Evolutionary conservation across 2,888 invertebrate species (phyloP), one percentile per base, ranked within the genome.

Genomic region (Tenthredo distinguenda): DNA sequence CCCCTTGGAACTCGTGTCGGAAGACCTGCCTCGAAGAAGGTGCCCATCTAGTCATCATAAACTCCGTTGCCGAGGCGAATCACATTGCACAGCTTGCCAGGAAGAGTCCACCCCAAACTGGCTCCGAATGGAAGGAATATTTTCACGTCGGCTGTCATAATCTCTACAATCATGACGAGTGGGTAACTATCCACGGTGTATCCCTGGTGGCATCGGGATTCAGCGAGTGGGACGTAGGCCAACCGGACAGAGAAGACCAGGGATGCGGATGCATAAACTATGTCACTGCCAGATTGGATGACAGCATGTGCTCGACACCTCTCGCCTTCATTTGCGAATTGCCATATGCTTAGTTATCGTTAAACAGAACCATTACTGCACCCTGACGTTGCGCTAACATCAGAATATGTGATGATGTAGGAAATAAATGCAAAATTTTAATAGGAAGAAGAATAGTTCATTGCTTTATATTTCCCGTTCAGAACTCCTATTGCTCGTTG

Each of bases 61-160:
- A 79, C 15, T 79, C 79, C n/a, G 47, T 79, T n/a, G 79, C 79
- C n/a, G 79, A 79, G 37, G 55, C 79, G n/a, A n/a, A n/a, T 12
- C 34, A 21, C n/a, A 55, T 79, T 58, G 58, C 34, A 7, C 34
- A 79, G 18, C 58, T 79, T 47, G 47, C 47, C 47, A 12, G 47
- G 47, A 47, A 47, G 4, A 47, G 47, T 47, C 47, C 47, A 47
- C 47, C 47, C 12, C 47, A 47, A 47, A 47, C 47, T 47, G 47
- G 55, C 55, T 4, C 55, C n/a, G 55, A 55, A 55, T 55, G 55
- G 55, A 21, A 15, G 15, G 31, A 18, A 9, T 15, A 47, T 43
- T 34, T 47, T n/a, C 50, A 47, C 34, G n/a, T 84, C 76, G 84
- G 84, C 26, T 26, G 58, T 55, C 84, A 84, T n/a, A 77, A 84